Evolutionary conservation across 2,888 invertebrate genomes (phyloP).

Genomic region (Ophion ellenae): DNA sequence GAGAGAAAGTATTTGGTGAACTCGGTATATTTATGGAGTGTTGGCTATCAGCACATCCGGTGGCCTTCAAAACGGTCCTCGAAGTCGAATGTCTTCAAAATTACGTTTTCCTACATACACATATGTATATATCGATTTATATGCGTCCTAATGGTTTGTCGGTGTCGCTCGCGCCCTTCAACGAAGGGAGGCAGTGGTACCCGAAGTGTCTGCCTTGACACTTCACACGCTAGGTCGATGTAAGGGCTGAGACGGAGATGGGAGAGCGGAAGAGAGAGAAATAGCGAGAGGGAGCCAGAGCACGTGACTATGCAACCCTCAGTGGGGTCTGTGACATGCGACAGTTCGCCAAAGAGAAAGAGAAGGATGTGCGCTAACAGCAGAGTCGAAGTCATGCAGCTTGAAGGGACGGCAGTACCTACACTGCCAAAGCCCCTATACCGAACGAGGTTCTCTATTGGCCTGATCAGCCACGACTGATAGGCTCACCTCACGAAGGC

Average conservation of each 20-base stretch:
- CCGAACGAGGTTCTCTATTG: constrained; percentile 40
- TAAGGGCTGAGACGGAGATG: not conserved
- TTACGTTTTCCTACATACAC: not conserved
- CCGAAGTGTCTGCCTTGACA: constrained; percentile 60
- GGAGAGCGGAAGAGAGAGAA: constrained; percentile 8
- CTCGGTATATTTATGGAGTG: not conserved
- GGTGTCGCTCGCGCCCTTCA: constrained; percentile 51
- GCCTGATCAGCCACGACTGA: constrained; percentile 77
- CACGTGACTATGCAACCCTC: constrained; percentile 36
- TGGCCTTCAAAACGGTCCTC: not conserved
- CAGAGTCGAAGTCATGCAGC: constrained; percentile 19
- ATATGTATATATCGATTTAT: not conserved
- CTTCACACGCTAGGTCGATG: constrained; percentile 39
- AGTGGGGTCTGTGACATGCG: constrained; percentile 25
- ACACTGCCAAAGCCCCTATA: not conserved
- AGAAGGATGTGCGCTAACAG: not conserved
- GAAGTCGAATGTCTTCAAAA: not conserved
- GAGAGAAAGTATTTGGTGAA: not conserved
- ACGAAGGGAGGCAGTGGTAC: constrained; percentile 50
- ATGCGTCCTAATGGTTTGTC: constrained; percentile 23
- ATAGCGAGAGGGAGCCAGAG: not conserved
- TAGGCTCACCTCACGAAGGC: constrained; percentile 78
- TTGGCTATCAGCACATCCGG: not conserved
- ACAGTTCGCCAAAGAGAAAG: constrained; percentile 37
- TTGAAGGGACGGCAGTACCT: constrained; percentile 39